These are phyloP conservation scores for Pasiphila rectangulata DNA, from an alignment of 2,888 invertebrate genomes.

Conservation along the genomic window DNA sequence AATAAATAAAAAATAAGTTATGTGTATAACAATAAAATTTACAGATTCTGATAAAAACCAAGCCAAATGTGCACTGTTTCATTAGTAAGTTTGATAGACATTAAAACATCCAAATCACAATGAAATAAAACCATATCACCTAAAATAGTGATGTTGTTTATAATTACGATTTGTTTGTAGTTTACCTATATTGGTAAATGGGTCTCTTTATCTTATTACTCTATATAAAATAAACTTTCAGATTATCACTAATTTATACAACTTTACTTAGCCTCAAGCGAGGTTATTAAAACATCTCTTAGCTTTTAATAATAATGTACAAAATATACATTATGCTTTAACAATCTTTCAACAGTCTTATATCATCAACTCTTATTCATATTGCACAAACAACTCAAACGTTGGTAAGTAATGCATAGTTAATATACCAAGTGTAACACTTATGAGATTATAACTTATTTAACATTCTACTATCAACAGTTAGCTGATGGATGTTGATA, in stretches of 20 bases:
- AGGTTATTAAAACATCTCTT: conserved; percentile 59
- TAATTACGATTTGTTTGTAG: conserved; percentile 2
- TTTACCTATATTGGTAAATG: conserved; percentile 14
- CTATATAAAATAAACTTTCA: conserved; percentile 24
- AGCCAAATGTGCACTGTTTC: conserved; percentile 42
- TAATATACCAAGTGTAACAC: conserved; percentile 26
- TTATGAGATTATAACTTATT: conserved; percentile 33
- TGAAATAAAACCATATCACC: conserved; percentile 21
- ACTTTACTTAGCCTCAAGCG: conserved; percentile 56
- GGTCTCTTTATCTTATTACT: conserved; percentile 19
- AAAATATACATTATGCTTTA: conserved; percentile 73
- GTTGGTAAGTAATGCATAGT: conserved; percentile 27
- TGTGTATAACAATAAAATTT: conserved; percentile 54
- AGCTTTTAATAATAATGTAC: conserved; percentile 74
- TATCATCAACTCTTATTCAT: conserved; percentile 75
- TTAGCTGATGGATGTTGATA: conserved; percentile 23
- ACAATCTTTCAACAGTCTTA: conserved; percentile 80
- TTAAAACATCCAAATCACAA: conserved; percentile 29
- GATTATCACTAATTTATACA: conserved; percentile 41
- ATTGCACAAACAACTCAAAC: conserved; percentile 65
- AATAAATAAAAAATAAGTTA: conserved; percentile 65
- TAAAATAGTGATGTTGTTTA: conserved; percentile 20
- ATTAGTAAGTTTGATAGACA: conserved; percentile 19
- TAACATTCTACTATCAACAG: conserved; percentile 29
- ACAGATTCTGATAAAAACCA: conserved; percentile 52